These are phyloP conservation scores for Octodonta nipae DNA, from an alignment of 2,888 invertebrate species.

Conservation along the genomic window DNA sequence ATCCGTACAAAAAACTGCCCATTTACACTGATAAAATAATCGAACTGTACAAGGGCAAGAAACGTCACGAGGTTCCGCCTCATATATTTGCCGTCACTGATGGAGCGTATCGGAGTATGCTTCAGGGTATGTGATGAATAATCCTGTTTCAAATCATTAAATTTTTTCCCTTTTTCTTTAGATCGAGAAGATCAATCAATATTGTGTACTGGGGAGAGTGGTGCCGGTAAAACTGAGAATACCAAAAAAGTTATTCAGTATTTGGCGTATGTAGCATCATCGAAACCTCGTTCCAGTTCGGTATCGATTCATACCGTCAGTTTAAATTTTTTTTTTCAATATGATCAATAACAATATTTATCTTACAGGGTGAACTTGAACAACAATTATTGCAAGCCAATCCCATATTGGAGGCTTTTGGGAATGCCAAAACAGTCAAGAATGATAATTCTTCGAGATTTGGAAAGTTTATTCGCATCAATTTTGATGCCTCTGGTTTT, in stretches of 20 bases:
- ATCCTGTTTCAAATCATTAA: constrained; percentile 28
- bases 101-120: constrained; percentile 96
- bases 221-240: constrained; percentile 99
- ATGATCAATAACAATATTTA: too few relatives aligned
- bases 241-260: constrained; percentile 99
- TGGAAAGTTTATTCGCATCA: constrained; percentile 99
- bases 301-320: constrained; percentile 76
- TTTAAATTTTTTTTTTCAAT: too few relatives aligned
- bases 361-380: constrained; percentile 88
- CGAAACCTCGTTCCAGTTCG: constrained; percentile 82
- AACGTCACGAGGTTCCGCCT: constrained; percentile 96
- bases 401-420: constrained; percentile 98
- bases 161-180: constrained; percentile 39
- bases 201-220: constrained; percentile 99
- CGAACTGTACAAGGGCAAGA: constrained; percentile 99
- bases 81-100: constrained; percentile 99
- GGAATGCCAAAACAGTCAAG: constrained; percentile 99
- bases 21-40: constrained; percentile 99
- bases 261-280: constrained; percentile 96
- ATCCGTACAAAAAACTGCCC: constrained; percentile 96
- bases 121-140: constrained; percentile 94
- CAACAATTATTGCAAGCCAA: constrained; percentile 98
- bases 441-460: constrained; percentile 99
- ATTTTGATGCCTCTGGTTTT: constrained; percentile 98
- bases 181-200: constrained; percentile 99